These are phyloP conservation scores for Zaprionus capensis DNA, from an alignment of 1,140 invertebrate genomes.

Conservation along the genomic window DNA sequence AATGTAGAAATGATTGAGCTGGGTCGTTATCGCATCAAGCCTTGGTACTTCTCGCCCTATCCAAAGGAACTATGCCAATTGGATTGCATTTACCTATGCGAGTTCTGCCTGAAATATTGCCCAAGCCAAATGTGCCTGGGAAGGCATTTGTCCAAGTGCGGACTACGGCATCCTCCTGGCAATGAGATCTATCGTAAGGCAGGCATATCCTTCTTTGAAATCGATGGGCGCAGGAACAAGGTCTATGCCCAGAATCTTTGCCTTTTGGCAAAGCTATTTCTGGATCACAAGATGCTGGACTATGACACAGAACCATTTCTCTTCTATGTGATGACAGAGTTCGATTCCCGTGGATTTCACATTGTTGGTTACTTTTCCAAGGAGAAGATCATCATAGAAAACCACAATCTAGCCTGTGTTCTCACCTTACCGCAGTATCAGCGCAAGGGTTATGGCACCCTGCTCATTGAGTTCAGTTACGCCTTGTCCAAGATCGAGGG, in stretches of 20 bases:
- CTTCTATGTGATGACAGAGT: conserved; percentile 97
- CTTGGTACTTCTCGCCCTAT: conserved; percentile 99
- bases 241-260: conserved; percentile 98
- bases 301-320: conserved; percentile 99
- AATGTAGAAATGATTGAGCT: conserved; percentile 98
- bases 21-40: conserved; percentile 97
- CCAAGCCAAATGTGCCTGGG: conserved; percentile 94
- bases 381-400: conserved; percentile 98
- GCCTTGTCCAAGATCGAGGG: conserved; percentile 95
- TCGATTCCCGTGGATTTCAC: conserved; percentile 96
- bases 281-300: conserved; percentile 98
- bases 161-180: conserved; percentile 92
- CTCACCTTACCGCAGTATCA: conserved; percentile 98
- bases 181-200: conserved; percentile 97
- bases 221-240: conserved; percentile 94
- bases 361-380: conserved; percentile 99
- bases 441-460: conserved; percentile 98
- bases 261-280: conserved; percentile 96
- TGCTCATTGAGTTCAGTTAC: conserved; percentile 97
- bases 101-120: conserved; percentile 99
- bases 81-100: conserved; percentile 97
- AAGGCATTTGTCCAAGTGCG: conserved; percentile 90
- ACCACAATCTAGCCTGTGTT: conserved; percentile 99
- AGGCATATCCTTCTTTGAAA: conserved; percentile 94
- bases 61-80: conserved; percentile 98